Base-by-base conservation (phyloP, 2,113 vertebrate species). In the Tichodroma muraria region DNA sequence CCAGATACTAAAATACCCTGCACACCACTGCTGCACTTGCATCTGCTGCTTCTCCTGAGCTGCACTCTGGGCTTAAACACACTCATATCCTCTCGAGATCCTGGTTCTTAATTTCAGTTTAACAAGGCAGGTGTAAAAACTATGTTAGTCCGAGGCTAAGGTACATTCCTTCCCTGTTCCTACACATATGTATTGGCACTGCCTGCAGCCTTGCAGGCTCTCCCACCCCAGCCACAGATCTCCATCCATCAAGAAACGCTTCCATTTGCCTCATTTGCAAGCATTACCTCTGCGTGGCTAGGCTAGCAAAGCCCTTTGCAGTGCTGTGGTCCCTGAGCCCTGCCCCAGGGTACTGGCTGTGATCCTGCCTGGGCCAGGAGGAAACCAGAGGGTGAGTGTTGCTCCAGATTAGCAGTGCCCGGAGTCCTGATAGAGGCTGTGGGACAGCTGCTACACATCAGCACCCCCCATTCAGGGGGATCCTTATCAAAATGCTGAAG, bases 361-460 rank as follows among this genome's bases (percentile, higher is more conserved):
- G 75, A 80, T 92, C 84, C 94, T 86, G 85, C 59, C 63, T 59
- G 33, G 85, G 65, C 37, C 80, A 44, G 80, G 87, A 96, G 97
- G 97, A 96, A 97, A 64, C 84, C 5, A 2, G 73, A 76, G 81
- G 42, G 15, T 2, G 4, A 75, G 52, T 97, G 96, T 83, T 94
- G 25, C 38, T 18, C n/a, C 52, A 91, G 96, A 97, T 96, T 91
- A 97, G 88, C 68, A 21, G 24, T 4, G 0, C 42, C 6, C 8
- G 0, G 6, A 19, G 68, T 49, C 40, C 76, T 0, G 85, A 85
- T 75, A 90, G 50, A 47, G 40, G 33, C 85, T 4, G 6, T 53
- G 64, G 77, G 72, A 73, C 17, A 60, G 76, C 81, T 88, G 56
- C 79, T 53, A 71, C 1, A 3, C 22, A 19, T 40, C 84, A 76